Base-by-base conservation (phyloP, 2,797 vertebrate genomes). In the Gadopsis marmoratus region DNA sequence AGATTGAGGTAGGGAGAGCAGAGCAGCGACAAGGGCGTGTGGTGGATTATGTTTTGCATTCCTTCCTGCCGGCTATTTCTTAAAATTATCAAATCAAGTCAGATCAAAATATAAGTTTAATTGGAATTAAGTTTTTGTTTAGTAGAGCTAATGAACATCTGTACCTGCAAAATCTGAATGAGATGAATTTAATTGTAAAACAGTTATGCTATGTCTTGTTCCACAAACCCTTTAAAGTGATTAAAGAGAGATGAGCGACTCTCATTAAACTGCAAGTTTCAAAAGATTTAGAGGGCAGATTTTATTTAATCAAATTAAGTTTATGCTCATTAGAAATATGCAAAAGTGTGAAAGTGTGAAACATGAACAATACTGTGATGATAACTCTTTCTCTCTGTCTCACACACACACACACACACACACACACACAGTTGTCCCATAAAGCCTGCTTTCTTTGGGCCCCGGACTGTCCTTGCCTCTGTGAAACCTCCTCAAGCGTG, bases 401-500 rank as follows among this genome's bases (percentile, higher is more conserved):
- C 60, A 16, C 9, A 7, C 63, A 60, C 70, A 50, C 50, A 47
- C 68, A 71, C 71, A 54, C 29, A 62, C 59, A 77, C 48, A 67
- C 54, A 65, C 55, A 70, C 39, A 74, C 43, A 62, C 1, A 82
- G 71, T 65, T 55, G 79, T 84, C 88, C 89, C 92, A 88, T 91
- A 78, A 81, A 89, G 82, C 73, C 55, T 9, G 53, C 78, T 86
- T 81, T 84, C 87, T 81, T 62, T 62, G 63, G 82, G 88, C 78
- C 76, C 76, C 16, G 74, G 82, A 88, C 86, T 91, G 93, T 87
- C 92, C 90, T 93, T 94, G 91, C 84, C 88, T 89, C 91, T 88
- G 67, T 86, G 68, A 92, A 93, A 91, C 73, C 88, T 93, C 92
- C 91, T 90, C 91, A 90, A 93, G 93, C 88, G 48, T 90, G 88